phyloP scores from a whole-genome alignment of 2,113 vertebrate genomes.

The Oceanites oceanicus region DNA sequence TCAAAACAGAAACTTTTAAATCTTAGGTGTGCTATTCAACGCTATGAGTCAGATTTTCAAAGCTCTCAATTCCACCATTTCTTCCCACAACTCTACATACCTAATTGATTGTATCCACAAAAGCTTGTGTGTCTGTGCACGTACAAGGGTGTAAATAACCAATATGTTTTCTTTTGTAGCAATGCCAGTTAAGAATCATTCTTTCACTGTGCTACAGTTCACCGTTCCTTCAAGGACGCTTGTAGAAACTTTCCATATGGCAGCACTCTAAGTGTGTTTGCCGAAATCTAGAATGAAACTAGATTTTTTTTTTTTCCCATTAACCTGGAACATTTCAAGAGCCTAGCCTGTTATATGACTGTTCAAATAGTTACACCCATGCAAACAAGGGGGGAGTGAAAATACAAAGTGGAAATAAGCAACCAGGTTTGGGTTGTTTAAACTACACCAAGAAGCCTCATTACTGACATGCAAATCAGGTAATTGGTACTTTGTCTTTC shows the following conservation, averaged over 20 bases:
- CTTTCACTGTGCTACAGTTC: not conserved
- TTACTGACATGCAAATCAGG: not conserved
- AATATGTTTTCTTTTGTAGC: not conserved
- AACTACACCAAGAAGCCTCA: not conserved
- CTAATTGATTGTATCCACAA: not conserved
- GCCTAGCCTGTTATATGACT: not conserved
- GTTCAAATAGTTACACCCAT: not conserved
- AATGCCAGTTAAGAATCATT: not conserved
- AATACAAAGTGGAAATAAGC: not conserved
- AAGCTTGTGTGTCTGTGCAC: not conserved
- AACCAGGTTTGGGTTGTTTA: not conserved
- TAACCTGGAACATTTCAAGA: not conserved
- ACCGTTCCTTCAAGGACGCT: accelerated
- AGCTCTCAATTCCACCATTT: not conserved
- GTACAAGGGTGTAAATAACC: not conserved
- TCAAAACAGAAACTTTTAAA: not conserved
- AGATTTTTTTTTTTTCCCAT: not conserved
- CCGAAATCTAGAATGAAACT: not conserved
- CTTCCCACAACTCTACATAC: not conserved
- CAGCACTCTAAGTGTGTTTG: not conserved
- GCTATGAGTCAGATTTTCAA: not conserved
- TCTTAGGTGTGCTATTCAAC: not conserved
- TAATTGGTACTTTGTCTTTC: not conserved
- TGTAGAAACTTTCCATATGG: not conserved
- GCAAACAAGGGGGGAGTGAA: not conserved